Percentiles rank a stretch among this genome's conserved stretches.
Evolutionary conservation across 2,797 vertebrate genomes (phyloP).

Genomic region (Crypturellus tataupa): DNA sequence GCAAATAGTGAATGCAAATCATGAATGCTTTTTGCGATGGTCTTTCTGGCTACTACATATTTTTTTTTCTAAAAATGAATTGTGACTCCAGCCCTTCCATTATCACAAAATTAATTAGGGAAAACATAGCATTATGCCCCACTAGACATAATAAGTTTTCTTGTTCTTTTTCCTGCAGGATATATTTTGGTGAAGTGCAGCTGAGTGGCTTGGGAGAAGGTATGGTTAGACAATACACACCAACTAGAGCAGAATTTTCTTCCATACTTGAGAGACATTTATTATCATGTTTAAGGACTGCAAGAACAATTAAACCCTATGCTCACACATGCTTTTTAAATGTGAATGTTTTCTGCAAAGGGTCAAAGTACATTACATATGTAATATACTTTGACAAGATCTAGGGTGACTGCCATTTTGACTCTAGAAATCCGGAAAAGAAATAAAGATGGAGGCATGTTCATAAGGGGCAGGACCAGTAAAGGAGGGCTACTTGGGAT

Average conservation of each 20-base stretch:
- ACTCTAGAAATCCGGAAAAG: not conserved
- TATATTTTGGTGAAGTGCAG: slow-evolving; percentile 98
- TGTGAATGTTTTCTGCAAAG: not conserved
- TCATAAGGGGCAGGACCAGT: not conserved
- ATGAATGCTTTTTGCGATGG: not conserved
- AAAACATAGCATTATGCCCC: not conserved
- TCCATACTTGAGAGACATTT: not conserved
- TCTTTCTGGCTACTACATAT: not conserved
- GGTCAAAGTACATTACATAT: not conserved
- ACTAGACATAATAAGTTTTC: not conserved
- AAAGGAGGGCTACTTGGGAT: not conserved
- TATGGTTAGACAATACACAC: slow-evolving; percentile 59
- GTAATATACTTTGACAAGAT: not conserved
- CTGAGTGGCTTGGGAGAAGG: slow-evolving; percentile 96
- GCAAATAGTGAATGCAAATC: too few species aligned
- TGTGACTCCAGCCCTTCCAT: not conserved
- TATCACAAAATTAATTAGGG: not conserved
- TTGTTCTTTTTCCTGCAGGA: slow-evolving; percentile 81
- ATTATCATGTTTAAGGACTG: not conserved
- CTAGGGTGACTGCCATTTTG: not conserved
- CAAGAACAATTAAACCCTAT: not conserved
- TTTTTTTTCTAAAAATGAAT: not conserved
- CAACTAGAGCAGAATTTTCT: not conserved
- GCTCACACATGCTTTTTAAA: not conserved
- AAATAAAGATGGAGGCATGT: not conserved